A percentile compares a stretch with the other conserved stretches of the same genome.
These are phyloP conservation scores for Ips typographus DNA, from an alignment of 1,140 invertebrate species.

Conservation along the genomic window DNA sequence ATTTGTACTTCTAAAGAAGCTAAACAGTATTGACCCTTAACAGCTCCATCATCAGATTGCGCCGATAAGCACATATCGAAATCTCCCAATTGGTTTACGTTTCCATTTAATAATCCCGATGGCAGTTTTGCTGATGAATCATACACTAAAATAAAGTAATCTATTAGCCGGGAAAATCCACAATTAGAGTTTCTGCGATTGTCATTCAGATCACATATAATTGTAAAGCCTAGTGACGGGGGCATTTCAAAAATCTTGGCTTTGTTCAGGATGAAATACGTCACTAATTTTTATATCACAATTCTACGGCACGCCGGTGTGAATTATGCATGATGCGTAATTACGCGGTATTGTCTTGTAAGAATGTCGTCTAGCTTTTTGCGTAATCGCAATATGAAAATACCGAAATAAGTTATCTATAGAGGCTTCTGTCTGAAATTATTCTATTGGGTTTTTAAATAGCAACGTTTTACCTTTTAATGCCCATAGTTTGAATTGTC, in stretches of 20 bases:
- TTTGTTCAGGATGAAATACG: background rate
- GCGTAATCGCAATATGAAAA: too few relatives aligned
- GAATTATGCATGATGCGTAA: background rate
- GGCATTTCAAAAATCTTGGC: background rate
- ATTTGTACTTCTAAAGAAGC: constrained; percentile 57
- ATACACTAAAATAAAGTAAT: constrained; percentile 58
- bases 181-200: background rate
- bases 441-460: background rate
- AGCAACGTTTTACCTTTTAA: constrained; percentile 56
- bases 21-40: constrained; percentile 62
- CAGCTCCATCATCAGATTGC: constrained; percentile 47
- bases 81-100: constrained; percentile 64
- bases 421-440: too few relatives aligned
- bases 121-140: constrained; percentile 63
- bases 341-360: background rate
- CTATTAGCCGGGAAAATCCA: background rate
- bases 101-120: constrained; percentile 62
- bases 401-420: too few relatives aligned
- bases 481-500: constrained; percentile 59
- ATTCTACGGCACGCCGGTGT: background rate
- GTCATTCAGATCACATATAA: background rate
- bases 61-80: constrained; percentile 62
- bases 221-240: background rate
- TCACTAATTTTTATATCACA: too few relatives aligned
- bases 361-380: constrained; percentile 12